A percentile compares a stretch with the other conserved stretches of the same genome.
Evolutionary conservation across 2,113 vertebrate genomes (phyloP).

Genomic region (Glaucidium brasilianum): DNA sequence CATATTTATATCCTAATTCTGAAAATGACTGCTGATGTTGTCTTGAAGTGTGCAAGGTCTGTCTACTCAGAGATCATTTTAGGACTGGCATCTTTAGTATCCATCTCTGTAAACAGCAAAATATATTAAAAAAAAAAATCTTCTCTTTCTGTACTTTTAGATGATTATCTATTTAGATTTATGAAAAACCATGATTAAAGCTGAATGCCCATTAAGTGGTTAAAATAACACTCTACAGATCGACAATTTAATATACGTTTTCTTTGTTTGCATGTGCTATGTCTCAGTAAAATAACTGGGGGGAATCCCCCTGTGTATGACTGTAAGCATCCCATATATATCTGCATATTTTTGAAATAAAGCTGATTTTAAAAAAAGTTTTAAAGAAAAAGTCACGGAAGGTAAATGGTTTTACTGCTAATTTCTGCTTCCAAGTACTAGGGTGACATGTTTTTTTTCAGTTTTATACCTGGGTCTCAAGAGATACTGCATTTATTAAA

Average conservation of each 20-base stretch:
- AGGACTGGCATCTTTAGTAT: not conserved
- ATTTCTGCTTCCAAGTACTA: not conserved
- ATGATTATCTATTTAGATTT: not conserved
- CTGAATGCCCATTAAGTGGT: not conserved
- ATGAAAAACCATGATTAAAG: not conserved
- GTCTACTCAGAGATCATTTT: not conserved
- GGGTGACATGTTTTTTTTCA: not conserved
- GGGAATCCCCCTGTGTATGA: not conserved
- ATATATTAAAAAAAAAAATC: not conserved
- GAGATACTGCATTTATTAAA: not conserved
- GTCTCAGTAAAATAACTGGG: not conserved
- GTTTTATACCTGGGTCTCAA: not conserved
- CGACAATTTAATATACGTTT: not conserved
- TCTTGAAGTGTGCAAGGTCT: not conserved
- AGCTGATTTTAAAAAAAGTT: not conserved
- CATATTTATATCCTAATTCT: not conserved
- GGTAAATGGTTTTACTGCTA: not conserved
- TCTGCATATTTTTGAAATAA: not conserved
- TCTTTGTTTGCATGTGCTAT: not conserved
- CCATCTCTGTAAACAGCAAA: not conserved
- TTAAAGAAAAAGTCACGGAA: not conserved
- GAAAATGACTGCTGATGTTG: not conserved
- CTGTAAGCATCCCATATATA: not conserved
- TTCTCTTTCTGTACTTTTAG: not conserved
- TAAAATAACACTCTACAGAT: not conserved